Conservation (phyloP, 2,113 vertebrate species). For the Atlantisia rogersi region DNA sequence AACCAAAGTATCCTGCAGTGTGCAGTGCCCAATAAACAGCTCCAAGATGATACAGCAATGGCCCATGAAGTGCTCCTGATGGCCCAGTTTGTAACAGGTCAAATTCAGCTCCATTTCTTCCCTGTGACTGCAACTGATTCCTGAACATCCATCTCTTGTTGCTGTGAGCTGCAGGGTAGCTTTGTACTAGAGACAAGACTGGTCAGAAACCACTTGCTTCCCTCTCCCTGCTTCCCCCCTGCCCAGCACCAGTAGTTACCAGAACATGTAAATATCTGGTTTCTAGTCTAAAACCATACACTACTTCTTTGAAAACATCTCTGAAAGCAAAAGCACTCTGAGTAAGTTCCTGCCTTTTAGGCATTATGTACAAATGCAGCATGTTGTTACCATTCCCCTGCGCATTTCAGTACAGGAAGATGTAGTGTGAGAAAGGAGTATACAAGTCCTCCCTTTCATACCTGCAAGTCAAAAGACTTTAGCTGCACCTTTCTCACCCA, state of each 20-base stretch:
- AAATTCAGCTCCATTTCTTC: not conserved
- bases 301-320: not conserved
- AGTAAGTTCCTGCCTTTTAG: not conserved
- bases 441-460: not conserved
- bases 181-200: not conserved
- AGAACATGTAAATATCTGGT: not conserved
- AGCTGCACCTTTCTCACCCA: not conserved
- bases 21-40: not conserved
- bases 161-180: not conserved
- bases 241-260: not conserved
- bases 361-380: not conserved
- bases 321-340: not conserved
- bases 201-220: not conserved
- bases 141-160: not conserved
- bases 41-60: not conserved
- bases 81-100: not conserved
- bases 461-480: not conserved
- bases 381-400: not conserved
- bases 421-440: rapidly evolving
- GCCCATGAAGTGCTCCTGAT: not conserved
- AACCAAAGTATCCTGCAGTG: not conserved
- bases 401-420: not conserved
- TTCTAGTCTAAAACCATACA: not conserved
- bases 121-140: rapidly evolving
- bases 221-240: not conserved